These are phyloP conservation scores for Lonchura striata DNA, from an alignment of 2,113 vertebrate species.

Conservation along the genomic window DNA sequence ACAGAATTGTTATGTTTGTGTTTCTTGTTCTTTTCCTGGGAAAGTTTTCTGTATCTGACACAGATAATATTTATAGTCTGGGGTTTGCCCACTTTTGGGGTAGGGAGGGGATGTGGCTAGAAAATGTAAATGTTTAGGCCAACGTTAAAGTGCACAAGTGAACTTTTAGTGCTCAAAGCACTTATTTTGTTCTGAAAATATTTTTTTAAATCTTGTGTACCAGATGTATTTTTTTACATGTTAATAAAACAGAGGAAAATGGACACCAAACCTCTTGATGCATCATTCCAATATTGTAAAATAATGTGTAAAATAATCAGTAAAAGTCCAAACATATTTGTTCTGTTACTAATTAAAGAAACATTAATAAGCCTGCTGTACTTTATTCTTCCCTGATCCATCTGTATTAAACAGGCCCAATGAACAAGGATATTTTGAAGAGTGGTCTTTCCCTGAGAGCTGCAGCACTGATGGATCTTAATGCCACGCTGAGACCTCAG, in stretches of 20 bases:
- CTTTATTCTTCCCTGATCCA: not conserved
- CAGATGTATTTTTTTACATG: slow-evolving; percentile 60
- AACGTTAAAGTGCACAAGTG: not conserved
- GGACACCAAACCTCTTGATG: not conserved
- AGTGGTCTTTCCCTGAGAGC: not conserved
- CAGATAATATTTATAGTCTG: slow-evolving; percentile 3
- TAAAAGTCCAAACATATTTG: not conserved
- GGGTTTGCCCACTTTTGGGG: not conserved
- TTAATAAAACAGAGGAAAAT: slow-evolving; percentile 31
- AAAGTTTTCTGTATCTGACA: not conserved
- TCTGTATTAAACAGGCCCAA: not conserved
- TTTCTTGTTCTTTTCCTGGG: not conserved
- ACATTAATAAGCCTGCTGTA: not conserved
- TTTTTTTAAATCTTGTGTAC: slow-evolving; percentile 14
- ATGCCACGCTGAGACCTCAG: not conserved
- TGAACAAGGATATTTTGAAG: not conserved
- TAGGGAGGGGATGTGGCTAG: not conserved
- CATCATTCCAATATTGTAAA: not conserved
- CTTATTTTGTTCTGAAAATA: slow-evolving; percentile 22
- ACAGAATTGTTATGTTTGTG: not conserved
- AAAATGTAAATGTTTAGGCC: slow-evolving; percentile 32
- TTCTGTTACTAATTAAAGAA: slow-evolving; percentile 37
- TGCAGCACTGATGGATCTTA: not conserved
- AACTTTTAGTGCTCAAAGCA: slow-evolving; percentile 25
- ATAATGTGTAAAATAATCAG: not conserved